Base-by-base conservation (phyloP, 2,888 invertebrate genomes). In the Dasysyrphus albostriatus region DNA sequence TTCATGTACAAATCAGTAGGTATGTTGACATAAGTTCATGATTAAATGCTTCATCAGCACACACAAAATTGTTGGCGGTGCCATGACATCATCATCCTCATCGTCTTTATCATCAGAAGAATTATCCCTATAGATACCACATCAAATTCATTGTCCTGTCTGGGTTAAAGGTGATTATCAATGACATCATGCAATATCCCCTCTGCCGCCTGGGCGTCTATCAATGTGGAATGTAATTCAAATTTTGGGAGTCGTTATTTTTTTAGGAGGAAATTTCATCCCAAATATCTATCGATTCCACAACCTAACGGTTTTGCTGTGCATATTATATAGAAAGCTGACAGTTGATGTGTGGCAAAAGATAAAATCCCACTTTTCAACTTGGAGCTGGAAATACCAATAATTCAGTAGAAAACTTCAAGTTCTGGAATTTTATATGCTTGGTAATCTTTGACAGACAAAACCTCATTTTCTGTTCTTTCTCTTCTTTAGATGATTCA, bases 111-210 rank as follows among this genome's bases (percentile, higher is more conserved):
- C 24, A n/a, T 14, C 47, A 34, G n/a, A 81, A 67, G 44, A 29
- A 63, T 49, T 34, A 49, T 47, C 65, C 47, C 49, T 49, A 24
- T 24, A 70, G 16, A 73, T 63, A 70, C 19, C 73, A 74, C 70
- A 74, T 81, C 82, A 77, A 82, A 56, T 77, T 82, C 77, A 80
- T 84, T 76, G 87, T 82, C 70, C 87, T 87, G 70, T 59, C 19
- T 83, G 67, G 75, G 82, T 75, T 87, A 79, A 69, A 78, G 87
- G 83, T 87, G 87, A 83, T 87, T 83, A 83, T 87, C 87, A 78
- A 79, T 87, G 87, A 87, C 87, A 87, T 75, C 78, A 78, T 83
- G 83, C 87, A 87, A 87, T 87, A 83, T 87, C 87, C 49, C 49
- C 16, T 67, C 32, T 67, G 34, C 75, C 74, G 79, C 51, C 83